A percentile compares a stretch with the other conserved stretches of the same genome.
These are phyloP conservation scores for Syrrhaptes paradoxus DNA, from an alignment of 2,113 vertebrate genomes.

Conservation along the genomic window DNA sequence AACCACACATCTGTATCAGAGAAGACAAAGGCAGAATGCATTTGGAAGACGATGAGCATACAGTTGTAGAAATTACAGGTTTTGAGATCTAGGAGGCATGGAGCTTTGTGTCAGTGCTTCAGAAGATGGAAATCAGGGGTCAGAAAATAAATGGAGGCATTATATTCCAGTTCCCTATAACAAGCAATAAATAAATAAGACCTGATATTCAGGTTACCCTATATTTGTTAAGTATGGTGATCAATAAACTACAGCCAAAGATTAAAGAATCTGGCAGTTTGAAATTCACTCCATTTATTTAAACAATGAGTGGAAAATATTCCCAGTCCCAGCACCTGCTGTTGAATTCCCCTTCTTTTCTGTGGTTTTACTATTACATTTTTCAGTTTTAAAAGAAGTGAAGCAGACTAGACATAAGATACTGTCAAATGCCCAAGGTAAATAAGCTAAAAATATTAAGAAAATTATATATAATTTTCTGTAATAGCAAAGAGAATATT, in stretches of 20 bases:
- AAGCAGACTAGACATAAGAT: slow-evolving; percentile 15
- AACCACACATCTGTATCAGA: neutral
- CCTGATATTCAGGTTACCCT: neutral
- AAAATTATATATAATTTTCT: neutral
- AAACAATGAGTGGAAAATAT: slow-evolving; percentile 15
- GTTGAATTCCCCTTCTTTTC: slow-evolving; percentile 7
- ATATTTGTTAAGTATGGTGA: neutral
- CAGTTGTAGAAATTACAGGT: neutral
- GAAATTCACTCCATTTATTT: neutral
- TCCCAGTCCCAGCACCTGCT: slow-evolving; percentile 18
- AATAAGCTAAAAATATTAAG: slow-evolving; percentile 29
- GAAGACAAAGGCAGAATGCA: neutral
- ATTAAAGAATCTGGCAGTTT: neutral
- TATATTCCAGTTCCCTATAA: neutral
- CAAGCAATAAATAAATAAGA: neutral
- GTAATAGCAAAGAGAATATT: neutral
- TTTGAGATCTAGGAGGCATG: neutral
- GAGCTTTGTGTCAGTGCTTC: neutral
- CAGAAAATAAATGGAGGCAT: neutral
- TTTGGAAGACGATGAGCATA: neutral
- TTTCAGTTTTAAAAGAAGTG: neutral
- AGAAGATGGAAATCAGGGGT: neutral
- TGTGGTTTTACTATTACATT: neutral
- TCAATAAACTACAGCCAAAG: neutral
- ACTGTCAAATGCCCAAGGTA: slow-evolving; percentile 21